These are phyloP conservation scores for Minunthozetes semirufus DNA, from an alignment of 2,888 invertebrate genomes.

Conservation along the genomic window DNA sequence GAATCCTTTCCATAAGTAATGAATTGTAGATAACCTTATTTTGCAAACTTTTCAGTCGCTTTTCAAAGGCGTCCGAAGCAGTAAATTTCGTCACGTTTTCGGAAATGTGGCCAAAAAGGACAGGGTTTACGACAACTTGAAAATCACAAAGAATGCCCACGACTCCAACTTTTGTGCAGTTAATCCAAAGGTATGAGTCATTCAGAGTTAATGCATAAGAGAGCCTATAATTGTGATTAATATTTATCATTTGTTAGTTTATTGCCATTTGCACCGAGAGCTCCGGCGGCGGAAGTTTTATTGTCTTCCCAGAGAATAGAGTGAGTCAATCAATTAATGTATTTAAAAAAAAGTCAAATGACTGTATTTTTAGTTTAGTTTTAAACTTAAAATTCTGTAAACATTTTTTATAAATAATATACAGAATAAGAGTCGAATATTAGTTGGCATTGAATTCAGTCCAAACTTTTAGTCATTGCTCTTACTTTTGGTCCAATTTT, in stretches of 20 bases:
- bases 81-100: conserved; percentile 95
- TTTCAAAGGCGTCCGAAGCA: conserved; percentile 92
- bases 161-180: conserved; percentile 97
- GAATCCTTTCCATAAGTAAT: no score
- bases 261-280: conserved; percentile 39
- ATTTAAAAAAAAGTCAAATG: no score
- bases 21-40: not conserved
- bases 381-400: not conserved
- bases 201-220: no score
- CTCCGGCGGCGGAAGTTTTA: conserved; percentile 86
- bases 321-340: conserved; percentile 52
- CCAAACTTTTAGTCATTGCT: conserved; percentile 7
- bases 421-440: no score
- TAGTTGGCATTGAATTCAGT: not conserved
- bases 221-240: no score
- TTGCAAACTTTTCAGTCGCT: conserved; percentile 58
- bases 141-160: conserved; percentile 90
- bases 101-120: conserved; percentile 86
- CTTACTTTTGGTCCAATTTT: not conserved
- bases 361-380: not conserved
- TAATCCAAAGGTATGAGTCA: conserved; percentile 71
- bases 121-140: conserved; percentile 93
- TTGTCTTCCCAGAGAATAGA: conserved; percentile 87
- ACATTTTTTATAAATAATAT: not conserved
- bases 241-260: conserved; percentile 25